Evolutionary conservation across 2,113 vertebrate species (phyloP).

Genomic region (Saguinus midas): DNA sequence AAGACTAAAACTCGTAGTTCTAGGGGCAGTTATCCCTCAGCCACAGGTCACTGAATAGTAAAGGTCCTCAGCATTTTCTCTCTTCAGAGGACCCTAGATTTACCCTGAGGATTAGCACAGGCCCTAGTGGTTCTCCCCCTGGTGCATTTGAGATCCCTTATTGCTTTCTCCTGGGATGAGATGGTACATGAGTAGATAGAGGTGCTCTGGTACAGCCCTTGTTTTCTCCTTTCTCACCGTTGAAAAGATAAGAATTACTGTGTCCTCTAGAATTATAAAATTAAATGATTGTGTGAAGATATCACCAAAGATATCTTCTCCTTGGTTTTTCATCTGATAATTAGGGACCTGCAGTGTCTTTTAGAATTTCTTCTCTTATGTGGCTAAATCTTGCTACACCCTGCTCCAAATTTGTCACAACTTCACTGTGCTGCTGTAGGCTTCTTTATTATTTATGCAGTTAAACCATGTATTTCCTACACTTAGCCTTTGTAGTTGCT

Average conservation of each 20-base stretch:
- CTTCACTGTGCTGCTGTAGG: background rate
- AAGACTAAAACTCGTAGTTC: background rate
- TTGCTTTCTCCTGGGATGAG: background rate
- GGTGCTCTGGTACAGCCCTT: background rate
- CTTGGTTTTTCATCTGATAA: slow-evolving; percentile 44
- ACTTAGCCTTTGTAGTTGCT: background rate
- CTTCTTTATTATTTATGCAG: background rate
- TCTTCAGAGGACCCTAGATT: background rate
- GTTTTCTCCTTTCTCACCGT: background rate
- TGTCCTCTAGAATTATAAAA: background rate
- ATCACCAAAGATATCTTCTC: background rate
- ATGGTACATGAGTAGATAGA: background rate
- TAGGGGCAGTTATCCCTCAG: background rate
- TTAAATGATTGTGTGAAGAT: background rate
- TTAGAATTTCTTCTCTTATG: background rate
- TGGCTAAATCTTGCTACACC: background rate
- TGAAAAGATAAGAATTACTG: background rate
- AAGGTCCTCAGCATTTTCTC: background rate
- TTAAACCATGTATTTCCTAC: background rate
- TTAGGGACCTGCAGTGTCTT: background rate
- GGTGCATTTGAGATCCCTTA: background rate
- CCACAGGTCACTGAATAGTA: background rate
- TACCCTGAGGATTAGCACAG: background rate
- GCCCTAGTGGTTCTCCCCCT: background rate
- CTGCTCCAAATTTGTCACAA: background rate